Evolutionary conservation across 1,140 invertebrate genomes (phyloP), one percentile per base, ranked within the genome.

Genomic region (Pararge aegeria): DNA sequence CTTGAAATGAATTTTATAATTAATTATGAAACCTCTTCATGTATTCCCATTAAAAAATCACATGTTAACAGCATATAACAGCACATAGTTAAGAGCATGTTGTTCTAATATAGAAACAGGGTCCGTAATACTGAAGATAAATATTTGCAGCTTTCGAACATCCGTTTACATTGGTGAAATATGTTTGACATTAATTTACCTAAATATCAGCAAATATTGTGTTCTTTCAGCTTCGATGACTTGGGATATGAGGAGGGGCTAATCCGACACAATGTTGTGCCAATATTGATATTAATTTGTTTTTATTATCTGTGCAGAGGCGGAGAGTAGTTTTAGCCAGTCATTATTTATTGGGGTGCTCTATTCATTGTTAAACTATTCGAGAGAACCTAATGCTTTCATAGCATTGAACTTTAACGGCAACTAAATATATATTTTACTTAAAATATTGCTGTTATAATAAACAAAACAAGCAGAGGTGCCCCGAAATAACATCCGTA

Each of bases 211-310:
- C 30, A 34, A 34, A 34, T n/a, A 12, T 34, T 34, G 10, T 34
- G 30, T 34, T 34, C 3, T 4, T 34, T 9, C 38, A 15, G 9
- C 16, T 42, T 16, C 3, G 12, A 42, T 18, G 38, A 42, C 38
- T 42, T 42, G 13, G 6, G 2, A 16, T 16, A 16, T 18, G 16
- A 16, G 38, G 16, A 42, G 38, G 38, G 38, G 13, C 13, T 16
- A 18, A 38, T 38, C 13, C 13, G 6, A 42, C 13, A 42, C 34
- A 42, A 42, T 42, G 16, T 16, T 42, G 16, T 18, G 13, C 15
- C 38, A 42, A 42, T 42, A 42, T 42, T 42, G 38, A 18, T 10
- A 42, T 42, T 42, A 18, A 18, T 42, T 18, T 42, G 38, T 15
- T 18, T 1, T 18, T 42, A 42, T 42, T 42, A 16, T 42, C 16